Evolutionary conservation across 2,888 invertebrate species (phyloP).

Genomic region (Lymantria monacha): DNA sequence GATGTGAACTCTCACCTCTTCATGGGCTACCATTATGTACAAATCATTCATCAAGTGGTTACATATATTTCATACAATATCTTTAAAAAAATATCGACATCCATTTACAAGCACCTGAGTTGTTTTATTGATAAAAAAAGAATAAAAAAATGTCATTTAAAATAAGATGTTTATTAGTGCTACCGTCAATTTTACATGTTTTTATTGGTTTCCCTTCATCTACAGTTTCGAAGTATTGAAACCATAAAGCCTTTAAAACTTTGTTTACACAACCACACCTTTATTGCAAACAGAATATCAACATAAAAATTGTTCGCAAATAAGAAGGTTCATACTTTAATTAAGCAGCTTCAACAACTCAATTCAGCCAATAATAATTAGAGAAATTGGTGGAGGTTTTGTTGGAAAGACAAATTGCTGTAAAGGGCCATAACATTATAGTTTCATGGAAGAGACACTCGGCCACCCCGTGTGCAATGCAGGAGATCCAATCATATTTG

Average conservation of each 20-base stretch:
- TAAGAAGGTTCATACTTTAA: slow-evolving; percentile 64
- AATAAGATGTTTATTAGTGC: slow-evolving; percentile 38
- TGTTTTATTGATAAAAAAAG: slow-evolving; percentile 10
- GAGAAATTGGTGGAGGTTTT: slow-evolving; percentile 71
- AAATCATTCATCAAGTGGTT: neutral
- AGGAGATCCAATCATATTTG: slow-evolving; percentile 74
- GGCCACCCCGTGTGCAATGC: slow-evolving; percentile 71
- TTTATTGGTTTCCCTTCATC: slow-evolving; percentile 43
- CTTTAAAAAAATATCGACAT: neutral
- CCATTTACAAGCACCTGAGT: neutral
- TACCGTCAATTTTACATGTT: slow-evolving; percentile 36
- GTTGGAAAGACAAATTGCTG: slow-evolving; percentile 65
- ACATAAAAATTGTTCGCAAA: slow-evolving; percentile 59
- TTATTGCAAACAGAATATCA: slow-evolving; percentile 43
- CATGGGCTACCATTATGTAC: neutral
- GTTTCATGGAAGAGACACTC: slow-evolving; percentile 70
- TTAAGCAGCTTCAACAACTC: slow-evolving; percentile 63
- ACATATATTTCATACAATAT: neutral
- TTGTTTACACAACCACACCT: slow-evolving; percentile 48
- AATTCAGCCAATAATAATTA: slow-evolving; percentile 65
- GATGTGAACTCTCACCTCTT: slow-evolving; percentile 7
- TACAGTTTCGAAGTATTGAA: slow-evolving; percentile 46
- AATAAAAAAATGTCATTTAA: slow-evolving; percentile 22
- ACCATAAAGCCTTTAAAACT: slow-evolving; percentile 48
- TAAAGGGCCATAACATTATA: slow-evolving; percentile 70